Base-by-base conservation (phyloP, 2,113 vertebrate species). In the Sphaerodactylus townsendi region DNA sequence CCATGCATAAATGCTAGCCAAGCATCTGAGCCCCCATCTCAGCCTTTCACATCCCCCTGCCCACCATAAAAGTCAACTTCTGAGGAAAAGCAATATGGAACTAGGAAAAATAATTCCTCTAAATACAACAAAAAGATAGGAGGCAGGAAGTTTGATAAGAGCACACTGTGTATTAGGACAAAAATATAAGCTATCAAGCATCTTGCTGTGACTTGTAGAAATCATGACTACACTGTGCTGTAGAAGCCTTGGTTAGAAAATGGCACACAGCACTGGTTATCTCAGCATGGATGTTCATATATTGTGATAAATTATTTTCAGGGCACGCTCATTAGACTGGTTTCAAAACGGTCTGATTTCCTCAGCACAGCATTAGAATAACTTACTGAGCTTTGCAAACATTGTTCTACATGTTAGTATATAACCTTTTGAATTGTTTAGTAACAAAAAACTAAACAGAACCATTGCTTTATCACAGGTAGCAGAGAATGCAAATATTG, bases 131-230 rank as follows among this genome's bases (percentile, higher is more conserved):
- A 74, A 74, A 80, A 75, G 70, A 85, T 80, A 79, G 84, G 39
- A 41, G 59, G 70, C 59, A 74, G 84, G 56, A 80, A 79, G 37
- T 85, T 80, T 80, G 70, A 85, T 80, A 85, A 80, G 70, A 53
- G 48, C 84, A 66, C 28, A 68, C 77, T 74, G 77, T 80, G 77
- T 28, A 74, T 56, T 41, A 68, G 44, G 70, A 68, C 69, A 25
- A 35, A 85, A 74, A 41, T 64, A 41, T 80, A 74, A 85, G 70
- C n/a, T 74, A 65, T 73, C 33, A 53, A 28, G 4, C 19, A 64
- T 80, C 59, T 77, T 80, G 70, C 37, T 73, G 70, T 33, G 62
- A 85, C 65, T n/a, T 23, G 6, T 14, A 10, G 69, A 85, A 85
- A 74, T 65, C 39, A 41, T 53, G 15, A 53, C 11, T 80, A n/a